These are phyloP conservation scores for Anthopleura sola DNA, from an alignment of 64 coral and sea anemone genomes.

Conservation along the genomic window DNA sequence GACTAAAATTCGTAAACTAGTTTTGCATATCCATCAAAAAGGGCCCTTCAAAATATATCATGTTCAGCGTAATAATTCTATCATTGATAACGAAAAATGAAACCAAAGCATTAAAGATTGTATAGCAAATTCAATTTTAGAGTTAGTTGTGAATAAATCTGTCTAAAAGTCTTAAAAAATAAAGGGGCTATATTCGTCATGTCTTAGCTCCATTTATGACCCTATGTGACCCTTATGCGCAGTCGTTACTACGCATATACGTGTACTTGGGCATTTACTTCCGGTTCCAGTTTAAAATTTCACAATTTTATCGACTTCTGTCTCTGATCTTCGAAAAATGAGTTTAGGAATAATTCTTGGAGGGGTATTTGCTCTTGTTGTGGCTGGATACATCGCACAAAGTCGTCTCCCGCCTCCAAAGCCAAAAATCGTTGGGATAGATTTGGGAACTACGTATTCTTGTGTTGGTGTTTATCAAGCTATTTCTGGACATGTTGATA, in stretches of 20 bases:
- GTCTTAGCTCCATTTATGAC: background rate
- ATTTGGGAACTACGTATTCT: slow-evolving; percentile 95
- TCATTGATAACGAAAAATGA: background rate
- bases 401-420: slow-evolving; percentile 98
- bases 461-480: slow-evolving; percentile 95
- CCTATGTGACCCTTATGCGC: slow-evolving; percentile 20
- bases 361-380: slow-evolving; percentile 85
- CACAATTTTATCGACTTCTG: background rate
- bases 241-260: slow-evolving; percentile 56
- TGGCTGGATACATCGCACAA: slow-evolving; percentile 97
- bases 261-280: slow-evolving; percentile 36
- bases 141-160: background rate
- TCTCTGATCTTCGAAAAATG: slow-evolving; percentile 35
- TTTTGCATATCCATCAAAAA: background rate
- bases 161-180: background rate
- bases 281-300: slow-evolving; percentile 4
- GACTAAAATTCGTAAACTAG: background rate
- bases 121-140: background rate
- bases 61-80: background rate
- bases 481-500: slow-evolving; percentile 89
- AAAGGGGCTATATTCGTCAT: background rate
- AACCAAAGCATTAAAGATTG: background rate
- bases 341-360: slow-evolving; percentile 84
- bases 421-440: slow-evolving; percentile 94
- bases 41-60: background rate